Evolutionary conservation across 2,797 vertebrate genomes (phyloP), one percentile per base, ranked within the genome.

Genomic region (Mycteria americana): DNA sequence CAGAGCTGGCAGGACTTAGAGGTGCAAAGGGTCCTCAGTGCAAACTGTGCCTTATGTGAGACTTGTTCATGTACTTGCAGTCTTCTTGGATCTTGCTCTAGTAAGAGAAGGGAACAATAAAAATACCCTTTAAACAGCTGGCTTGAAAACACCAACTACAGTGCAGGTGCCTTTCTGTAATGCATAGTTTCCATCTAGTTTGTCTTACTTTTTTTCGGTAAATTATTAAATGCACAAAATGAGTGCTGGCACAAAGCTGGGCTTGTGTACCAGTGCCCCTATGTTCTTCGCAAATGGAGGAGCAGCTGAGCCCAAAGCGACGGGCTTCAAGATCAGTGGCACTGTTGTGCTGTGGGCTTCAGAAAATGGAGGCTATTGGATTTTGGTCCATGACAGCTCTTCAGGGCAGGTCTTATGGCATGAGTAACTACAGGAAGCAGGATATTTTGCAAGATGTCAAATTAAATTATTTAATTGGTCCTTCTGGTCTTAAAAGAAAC

Each of bases 401-500:
- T 85, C 73, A 86, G 65, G 69, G 25, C 57, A 81, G 37, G 11
- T 75, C 80, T n/a, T 50, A 56, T 0, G 2, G n/a, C 37, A n/a
- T n/a, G 39, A 81, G 7, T 51, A 92, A 81, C 74, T 84, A 45
- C 76, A 89, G 53, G 73, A 90, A 83, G 33, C n/a, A 81, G 33
- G n/a, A 48, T 88, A 69, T 88, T 93, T 90, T 93, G 76, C 83
- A 94, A 78, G 53, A 92, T 72, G 62, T 86, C 73, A 85, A 68
- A 37, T 70, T 41, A 80, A 94, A 54, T 81, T 1, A 72, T 75
- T 90, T 81, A 77, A 88, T 84, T 0, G 0, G 6, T 92, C 27
- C n/a, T 92, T 85, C 54, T 85, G 30, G 68, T 76, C 65, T 88
- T 78, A 67, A 88, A 89, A 92, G 45, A 75, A 86, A 79, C 33